Evolutionary conservation across 2,113 vertebrate species (phyloP), one percentile per base, ranked within the genome.

Genomic region (Syrrhaptes paradoxus): DNA sequence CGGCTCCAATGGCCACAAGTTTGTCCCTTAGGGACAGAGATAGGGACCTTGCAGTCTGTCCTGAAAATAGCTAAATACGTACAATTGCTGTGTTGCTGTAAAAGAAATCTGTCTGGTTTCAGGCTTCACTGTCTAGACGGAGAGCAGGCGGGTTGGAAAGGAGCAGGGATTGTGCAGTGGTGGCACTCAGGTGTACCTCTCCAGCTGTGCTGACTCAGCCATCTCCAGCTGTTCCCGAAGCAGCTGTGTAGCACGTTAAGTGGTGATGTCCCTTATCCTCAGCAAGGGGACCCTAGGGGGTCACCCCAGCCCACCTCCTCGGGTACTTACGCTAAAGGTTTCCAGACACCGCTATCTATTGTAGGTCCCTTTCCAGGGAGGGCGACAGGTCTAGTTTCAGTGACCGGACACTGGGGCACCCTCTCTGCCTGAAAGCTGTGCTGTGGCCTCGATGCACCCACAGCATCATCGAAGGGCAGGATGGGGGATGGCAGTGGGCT

Each of bases 1-100:
- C 45, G 51, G 29, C 76, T 48, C 45, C 8, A 6, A 21, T 2
- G 4, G 67, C 46, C 7, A 0, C 0, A 8, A 21, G 17, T 31
- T 79, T 66, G 62, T 71, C 45, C 54, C 72, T 57, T 17, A 11
- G 31, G 48, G 51, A 32, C 72, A 29, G 61, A 48, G 59, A 4
- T 9, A 51, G 51, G 58, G 57, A 79, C 62, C 48, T 31, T 24
- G 52, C 36, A 76, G 43, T 18, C 62, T 43, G 51, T 18, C 41
- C 73, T 52, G 41, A 36, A 75, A 89, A 90, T 4, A n/a, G 76
- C 28, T 13, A 38, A n/a, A 48, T 21, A 5, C 2, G 6, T 18
- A 6, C 7, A 54, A 54, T 20, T 66, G 18, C 48, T 59, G 48
- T 19, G 31, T 36, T 14, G 38, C 20, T 28, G 15, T 52, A 6